Conservation (phyloP, 2,888 invertebrate species). For the Schizaphis graminum region DNA sequence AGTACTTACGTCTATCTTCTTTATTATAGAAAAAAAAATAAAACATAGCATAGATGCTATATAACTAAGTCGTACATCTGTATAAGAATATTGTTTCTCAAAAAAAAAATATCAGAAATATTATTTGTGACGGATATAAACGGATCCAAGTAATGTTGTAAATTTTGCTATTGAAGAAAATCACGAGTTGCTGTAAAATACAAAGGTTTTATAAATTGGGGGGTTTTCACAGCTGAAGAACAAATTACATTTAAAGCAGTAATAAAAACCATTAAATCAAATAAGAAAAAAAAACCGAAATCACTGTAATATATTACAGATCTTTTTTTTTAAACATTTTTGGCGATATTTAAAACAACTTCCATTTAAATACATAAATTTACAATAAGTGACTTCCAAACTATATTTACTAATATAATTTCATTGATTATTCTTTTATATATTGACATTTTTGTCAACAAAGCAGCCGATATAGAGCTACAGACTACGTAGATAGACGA, state of each 20-base stretch:
- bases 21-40: not conserved
- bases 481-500: not conserved
- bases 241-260: not conserved
- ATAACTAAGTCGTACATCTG: not conserved
- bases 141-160: not conserved
- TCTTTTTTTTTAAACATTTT: not conserved
- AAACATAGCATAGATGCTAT: not conserved
- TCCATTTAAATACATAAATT: not conserved
- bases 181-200: not conserved
- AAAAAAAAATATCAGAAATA: constrained; percentile 1
- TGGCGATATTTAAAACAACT: not conserved
- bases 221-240: not conserved
- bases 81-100: not conserved
- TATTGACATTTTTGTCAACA: not conserved
- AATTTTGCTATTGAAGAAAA: not conserved
- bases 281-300: not conserved
- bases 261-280: not conserved
- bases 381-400: not conserved
- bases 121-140: not conserved
- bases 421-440: not conserved
- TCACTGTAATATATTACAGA: not conserved
- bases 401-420: not conserved
- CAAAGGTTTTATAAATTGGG: not conserved
- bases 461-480: not conserved
- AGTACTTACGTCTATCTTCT: not conserved